These are phyloP conservation scores for Leucoma salicis DNA, from an alignment of 2,888 invertebrate genomes.

Conservation along the genomic window DNA sequence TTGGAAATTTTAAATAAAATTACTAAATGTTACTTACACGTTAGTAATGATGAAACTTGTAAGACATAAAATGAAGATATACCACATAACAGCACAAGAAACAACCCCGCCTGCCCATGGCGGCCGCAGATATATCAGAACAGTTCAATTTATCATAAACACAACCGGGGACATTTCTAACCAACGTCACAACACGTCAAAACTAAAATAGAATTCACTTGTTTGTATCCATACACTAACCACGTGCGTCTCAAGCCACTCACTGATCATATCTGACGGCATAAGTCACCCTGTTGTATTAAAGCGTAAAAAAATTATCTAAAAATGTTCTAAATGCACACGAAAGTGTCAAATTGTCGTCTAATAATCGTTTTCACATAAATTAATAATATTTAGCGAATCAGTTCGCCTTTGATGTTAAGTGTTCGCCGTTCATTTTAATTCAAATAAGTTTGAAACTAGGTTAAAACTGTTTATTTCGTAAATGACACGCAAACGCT, in stretches of 20 bases:
- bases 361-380: slow-evolving; percentile 23
- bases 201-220: slow-evolving; percentile 50
- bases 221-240: slow-evolving; percentile 43
- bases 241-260: slow-evolving; percentile 51
- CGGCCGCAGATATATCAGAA: slow-evolving; percentile 33
- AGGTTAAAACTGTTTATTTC: slow-evolving; percentile 59
- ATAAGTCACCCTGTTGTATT: slow-evolving; percentile 23
- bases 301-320: slow-evolving; percentile 23
- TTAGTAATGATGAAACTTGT: slow-evolving; percentile 10
- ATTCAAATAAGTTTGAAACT: slow-evolving; percentile 56
- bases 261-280: slow-evolving; percentile 60
- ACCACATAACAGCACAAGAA: slow-evolving; percentile 21
- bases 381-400: slow-evolving; percentile 42
- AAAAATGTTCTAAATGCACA: slow-evolving; percentile 18
- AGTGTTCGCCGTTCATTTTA: slow-evolving; percentile 36
- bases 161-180: slow-evolving; percentile 43
- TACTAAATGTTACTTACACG: background rate
- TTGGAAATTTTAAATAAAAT: no score
- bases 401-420: slow-evolving; percentile 53
- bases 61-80: slow-evolving; percentile 14
- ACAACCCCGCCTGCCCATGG: slow-evolving; percentile 18
- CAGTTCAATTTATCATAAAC: slow-evolving; percentile 40
- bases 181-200: slow-evolving; percentile 39
- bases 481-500: slow-evolving; percentile 63
- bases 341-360: slow-evolving; percentile 7